phyloP scores from a whole-genome alignment of 1,140 invertebrate species.

The Orchesella cincta region DNA sequence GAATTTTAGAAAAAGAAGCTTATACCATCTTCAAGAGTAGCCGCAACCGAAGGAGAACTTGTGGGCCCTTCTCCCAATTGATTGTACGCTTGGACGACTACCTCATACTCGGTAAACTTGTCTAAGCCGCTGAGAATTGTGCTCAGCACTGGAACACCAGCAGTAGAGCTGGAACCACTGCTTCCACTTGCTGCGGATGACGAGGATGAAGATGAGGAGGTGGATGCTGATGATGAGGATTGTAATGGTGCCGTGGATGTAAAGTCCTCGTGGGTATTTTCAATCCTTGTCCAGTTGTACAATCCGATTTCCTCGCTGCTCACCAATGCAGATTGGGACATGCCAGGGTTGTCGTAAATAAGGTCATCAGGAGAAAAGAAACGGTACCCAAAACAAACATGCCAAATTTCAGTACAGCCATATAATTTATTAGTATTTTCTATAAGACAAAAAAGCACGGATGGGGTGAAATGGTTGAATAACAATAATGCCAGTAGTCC shows the following conservation, averaged over 20 bases:
- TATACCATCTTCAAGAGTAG: constrained; percentile 81
- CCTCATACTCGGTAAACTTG: constrained; percentile 76
- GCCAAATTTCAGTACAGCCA: too few species aligned
- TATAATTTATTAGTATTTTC: too few species aligned
- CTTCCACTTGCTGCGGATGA: constrained; percentile 53
- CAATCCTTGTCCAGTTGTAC: constrained; percentile 38
- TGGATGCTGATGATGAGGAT: not conserved
- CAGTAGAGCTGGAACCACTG: constrained; percentile 58
- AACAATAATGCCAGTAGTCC: too few species aligned
- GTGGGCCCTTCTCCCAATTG: constrained; percentile 74
- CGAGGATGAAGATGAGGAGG: not conserved
- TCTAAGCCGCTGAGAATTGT: constrained; percentile 63
- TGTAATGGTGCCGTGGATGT: constrained; percentile 18
- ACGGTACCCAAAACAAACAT: too few species aligned
- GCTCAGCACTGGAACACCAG: constrained; percentile 60
- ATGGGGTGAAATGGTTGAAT: too few species aligned
- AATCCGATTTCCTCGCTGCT: constrained; percentile 38
- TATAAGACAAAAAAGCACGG: too few species aligned
- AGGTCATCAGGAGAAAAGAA: too few species aligned
- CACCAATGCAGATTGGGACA: too few species aligned
- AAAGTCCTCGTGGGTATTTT: constrained; percentile 28
- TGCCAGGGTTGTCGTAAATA: not conserved
- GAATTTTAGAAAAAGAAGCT: too few species aligned
- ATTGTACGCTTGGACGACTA: constrained; percentile 79
- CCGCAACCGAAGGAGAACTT: constrained; percentile 65